A percentile compares a stretch with the other conserved stretches of the same genome.
phyloP scores from a whole-genome alignment of 2,888 invertebrate genomes.

The Trachelus tabidus region DNA sequence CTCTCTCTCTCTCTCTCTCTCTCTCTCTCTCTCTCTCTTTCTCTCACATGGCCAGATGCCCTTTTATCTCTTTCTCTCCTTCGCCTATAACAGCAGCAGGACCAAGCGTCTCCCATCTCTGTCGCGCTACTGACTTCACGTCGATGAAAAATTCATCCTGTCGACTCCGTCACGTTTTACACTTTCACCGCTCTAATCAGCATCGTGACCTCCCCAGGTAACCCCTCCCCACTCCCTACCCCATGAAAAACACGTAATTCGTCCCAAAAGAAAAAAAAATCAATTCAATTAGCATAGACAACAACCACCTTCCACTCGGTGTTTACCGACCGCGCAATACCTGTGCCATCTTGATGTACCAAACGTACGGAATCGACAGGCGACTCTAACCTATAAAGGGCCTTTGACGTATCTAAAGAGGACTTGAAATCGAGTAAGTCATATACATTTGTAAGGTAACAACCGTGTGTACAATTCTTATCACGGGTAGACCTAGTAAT shows the following conservation, averaged over 20 bases:
- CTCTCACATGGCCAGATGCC: too few species aligned
- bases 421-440: too few species aligned
- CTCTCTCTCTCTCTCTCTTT: slow-evolving; percentile 15
- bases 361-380: background rate
- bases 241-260: background rate
- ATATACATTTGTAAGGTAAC: too few species aligned
- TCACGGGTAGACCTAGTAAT: too few species aligned
- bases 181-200: background rate
- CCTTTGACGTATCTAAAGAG: too few species aligned
- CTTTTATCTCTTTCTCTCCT: background rate
- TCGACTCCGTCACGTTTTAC: background rate
- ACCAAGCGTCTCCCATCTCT: background rate
- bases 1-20: background rate
- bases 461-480: too few species aligned
- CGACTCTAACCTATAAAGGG: background rate
- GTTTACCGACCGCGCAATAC: background rate
- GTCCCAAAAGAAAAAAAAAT: background rate
- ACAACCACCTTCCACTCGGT: background rate
- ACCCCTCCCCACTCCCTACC: too few species aligned
- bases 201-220: background rate
- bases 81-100: background rate
- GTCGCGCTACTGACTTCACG: background rate
- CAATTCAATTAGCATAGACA: background rate
- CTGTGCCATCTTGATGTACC: background rate
- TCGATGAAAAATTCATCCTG: background rate